phyloP scores from a whole-genome alignment of 2,113 vertebrate species.

The Canis aureus region DNA sequence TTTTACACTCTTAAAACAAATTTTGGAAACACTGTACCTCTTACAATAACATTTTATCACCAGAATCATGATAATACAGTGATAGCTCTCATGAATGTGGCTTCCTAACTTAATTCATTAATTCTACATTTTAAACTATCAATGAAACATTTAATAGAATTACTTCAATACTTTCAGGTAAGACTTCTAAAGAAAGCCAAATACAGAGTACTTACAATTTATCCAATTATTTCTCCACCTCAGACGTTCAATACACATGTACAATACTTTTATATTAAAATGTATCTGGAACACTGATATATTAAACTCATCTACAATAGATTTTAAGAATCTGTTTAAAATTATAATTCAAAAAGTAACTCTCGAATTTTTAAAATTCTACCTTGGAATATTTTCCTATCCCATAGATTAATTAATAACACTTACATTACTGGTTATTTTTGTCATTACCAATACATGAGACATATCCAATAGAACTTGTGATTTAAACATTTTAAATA shows the following conservation, averaged over 20 bases:
- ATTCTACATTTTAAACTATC: conserved; percentile 14
- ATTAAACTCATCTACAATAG: not conserved
- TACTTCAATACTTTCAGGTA: conserved; percentile 15
- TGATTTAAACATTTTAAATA: conserved; percentile 3
- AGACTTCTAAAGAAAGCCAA: not conserved
- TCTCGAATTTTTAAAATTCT: not conserved
- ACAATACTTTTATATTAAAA: not conserved
- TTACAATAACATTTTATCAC: not conserved
- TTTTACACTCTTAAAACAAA: not conserved
- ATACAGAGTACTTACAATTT: not conserved
- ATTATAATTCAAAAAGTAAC: not conserved
- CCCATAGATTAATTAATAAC: not conserved
- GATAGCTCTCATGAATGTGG: not conserved
- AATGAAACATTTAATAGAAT: conserved; percentile 45
- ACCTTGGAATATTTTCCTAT: not conserved
- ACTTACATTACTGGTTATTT: not conserved
- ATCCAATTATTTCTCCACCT: not conserved
- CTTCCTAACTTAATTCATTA: not conserved
- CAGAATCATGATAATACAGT: not conserved
- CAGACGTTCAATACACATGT: not conserved
- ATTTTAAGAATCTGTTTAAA: not conserved
- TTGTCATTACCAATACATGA: not conserved
- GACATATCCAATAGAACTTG: not conserved
- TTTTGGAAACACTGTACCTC: not conserved
- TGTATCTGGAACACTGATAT: not conserved